A percentile compares a stretch with the other conserved stretches of the same genome.
phyloP scores from a whole-genome alignment of 2,888 invertebrate genomes.

The Heliconius sara region DNA sequence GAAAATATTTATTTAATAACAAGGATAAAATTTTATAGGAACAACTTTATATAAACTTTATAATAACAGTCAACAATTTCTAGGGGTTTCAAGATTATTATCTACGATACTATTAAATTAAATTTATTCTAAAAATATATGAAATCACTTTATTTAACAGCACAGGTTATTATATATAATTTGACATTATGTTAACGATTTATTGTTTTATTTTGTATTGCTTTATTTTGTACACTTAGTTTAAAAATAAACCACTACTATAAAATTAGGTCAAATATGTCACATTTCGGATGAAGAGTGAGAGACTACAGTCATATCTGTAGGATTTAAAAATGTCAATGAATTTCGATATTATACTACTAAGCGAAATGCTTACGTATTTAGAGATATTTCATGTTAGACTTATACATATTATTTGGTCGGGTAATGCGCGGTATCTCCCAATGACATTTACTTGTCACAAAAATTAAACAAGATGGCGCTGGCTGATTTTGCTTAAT shows the following conservation, averaged over 20 bases:
- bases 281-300: constrained; percentile 62
- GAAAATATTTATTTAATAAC: constrained; percentile 27
- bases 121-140: constrained; percentile 40
- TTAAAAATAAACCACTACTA: constrained; percentile 33
- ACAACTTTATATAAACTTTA: constrained; percentile 36
- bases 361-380: neutral
- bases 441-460: neutral
- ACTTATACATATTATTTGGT: constrained; percentile 7
- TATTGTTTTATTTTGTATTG: constrained; percentile 37
- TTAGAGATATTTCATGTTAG: neutral
- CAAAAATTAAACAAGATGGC: constrained; percentile 1
- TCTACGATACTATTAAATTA: constrained; percentile 31
- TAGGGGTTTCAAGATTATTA: constrained; percentile 29
- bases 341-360: constrained; percentile 51
- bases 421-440: constrained; percentile 6
- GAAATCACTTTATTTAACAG: constrained; percentile 30
- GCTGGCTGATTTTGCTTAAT: neutral
- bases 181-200: constrained; percentile 34
- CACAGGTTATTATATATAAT: constrained; percentile 35
- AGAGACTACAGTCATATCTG: constrained; percentile 55
- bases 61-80: constrained; percentile 27
- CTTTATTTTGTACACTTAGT: constrained; percentile 45
- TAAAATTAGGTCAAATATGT: constrained; percentile 63
- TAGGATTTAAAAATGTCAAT: constrained; percentile 60
- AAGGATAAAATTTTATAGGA: constrained; percentile 30